These are phyloP conservation scores for Oophaga pumilio DNA, from an alignment of 2,113 vertebrate species.

Conservation along the genomic window DNA sequence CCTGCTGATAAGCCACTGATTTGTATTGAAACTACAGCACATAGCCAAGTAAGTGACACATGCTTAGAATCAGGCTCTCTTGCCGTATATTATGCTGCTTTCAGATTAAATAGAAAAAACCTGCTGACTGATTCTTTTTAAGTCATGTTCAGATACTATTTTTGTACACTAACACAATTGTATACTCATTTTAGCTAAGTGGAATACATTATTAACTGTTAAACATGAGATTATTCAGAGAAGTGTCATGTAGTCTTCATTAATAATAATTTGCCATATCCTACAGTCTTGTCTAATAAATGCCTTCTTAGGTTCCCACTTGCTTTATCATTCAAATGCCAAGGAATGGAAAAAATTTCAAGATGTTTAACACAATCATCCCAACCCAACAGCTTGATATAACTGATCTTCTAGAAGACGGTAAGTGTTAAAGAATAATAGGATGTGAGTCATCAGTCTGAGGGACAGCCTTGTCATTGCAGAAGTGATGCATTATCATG, in stretches of 20 bases:
- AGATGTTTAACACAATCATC: conserved; percentile 81
- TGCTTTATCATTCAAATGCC: conserved; percentile 83
- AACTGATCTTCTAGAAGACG: conserved; percentile 79
- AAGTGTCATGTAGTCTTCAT: background rate
- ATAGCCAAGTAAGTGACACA: no score
- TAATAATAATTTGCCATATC: background rate
- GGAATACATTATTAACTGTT: background rate
- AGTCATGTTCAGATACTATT: no score
- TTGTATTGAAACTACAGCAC: no score
- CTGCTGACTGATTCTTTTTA: no score
- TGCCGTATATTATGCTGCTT: no score
- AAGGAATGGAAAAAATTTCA: conserved; percentile 82
- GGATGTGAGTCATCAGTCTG: background rate
- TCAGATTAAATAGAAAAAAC: no score
- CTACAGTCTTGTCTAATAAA: background rate
- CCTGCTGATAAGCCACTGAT: no score
- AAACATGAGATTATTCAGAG: background rate
- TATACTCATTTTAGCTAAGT: background rate
- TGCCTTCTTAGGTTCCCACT: conserved; percentile 74
- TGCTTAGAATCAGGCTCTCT: no score
- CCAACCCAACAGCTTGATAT: conserved; percentile 71
- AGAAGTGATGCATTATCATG: background rate
- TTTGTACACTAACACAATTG: background rate
- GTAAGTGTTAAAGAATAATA: conserved; percentile 60
- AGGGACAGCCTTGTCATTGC: background rate